Evolutionary conservation across 2,797 vertebrate species (phyloP).

Genomic region (Sebastes itinus): DNA sequence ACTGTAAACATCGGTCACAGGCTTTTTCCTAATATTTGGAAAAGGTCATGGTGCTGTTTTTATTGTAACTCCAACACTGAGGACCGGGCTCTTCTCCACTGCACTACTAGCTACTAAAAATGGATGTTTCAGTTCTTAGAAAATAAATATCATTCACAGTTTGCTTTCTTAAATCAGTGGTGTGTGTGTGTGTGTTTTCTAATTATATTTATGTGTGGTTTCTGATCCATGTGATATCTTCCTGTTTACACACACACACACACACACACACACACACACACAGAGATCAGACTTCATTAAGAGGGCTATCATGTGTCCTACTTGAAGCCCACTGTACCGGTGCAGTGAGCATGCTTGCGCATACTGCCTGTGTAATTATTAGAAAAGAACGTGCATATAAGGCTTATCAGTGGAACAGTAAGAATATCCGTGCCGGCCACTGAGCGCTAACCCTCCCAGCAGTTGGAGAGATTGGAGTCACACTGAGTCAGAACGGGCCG

Average conservation of each 20-base stretch:
- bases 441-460: slow-evolving; percentile 33
- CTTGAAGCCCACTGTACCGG: slow-evolving; percentile 23
- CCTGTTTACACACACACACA: slow-evolving; percentile 46
- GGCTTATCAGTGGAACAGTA: slow-evolving; percentile 60
- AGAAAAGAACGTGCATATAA: slow-evolving; percentile 51
- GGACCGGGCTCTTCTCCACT: not conserved
- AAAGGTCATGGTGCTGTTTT: slow-evolving; percentile 10
- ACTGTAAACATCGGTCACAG: not conserved
- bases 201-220: not conserved
- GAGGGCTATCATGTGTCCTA: slow-evolving; percentile 35
- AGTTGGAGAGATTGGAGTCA: slow-evolving; percentile 50
- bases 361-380: slow-evolving; percentile 58
- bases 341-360: slow-evolving; percentile 42
- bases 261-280: slow-evolving; percentile 1
- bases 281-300: slow-evolving; percentile 14
- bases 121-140: not conserved
- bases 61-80: not conserved
- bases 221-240: slow-evolving; percentile 36
- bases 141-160: not conserved
- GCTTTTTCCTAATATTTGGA: not conserved
- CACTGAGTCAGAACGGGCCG: slow-evolving; percentile 40
- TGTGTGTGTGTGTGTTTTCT: not conserved
- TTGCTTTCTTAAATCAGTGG: not conserved
- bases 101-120: not conserved
- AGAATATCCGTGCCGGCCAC: slow-evolving; percentile 43